Conservation (phyloP, 2,113 vertebrate genomes). For the Furnarius figulus region DNA sequence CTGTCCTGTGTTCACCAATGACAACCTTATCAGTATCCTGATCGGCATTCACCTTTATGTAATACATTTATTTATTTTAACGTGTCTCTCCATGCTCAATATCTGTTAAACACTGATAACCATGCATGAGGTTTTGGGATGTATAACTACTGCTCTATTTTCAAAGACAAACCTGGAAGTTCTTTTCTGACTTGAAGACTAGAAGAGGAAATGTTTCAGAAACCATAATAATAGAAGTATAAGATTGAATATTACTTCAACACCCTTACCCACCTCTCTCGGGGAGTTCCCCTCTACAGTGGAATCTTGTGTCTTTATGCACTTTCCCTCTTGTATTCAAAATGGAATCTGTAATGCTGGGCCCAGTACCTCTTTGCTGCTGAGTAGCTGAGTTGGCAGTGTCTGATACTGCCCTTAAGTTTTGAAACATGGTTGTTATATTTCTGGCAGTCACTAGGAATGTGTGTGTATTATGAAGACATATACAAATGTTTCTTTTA, state of each 20-base stretch:
- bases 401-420: neutral
- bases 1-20: neutral
- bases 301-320: neutral
- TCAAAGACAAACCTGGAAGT: neutral
- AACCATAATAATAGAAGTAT: neutral
- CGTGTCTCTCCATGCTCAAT: neutral
- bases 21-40: neutral
- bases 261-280: neutral
- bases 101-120: neutral
- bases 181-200: neutral
- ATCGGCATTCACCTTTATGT: neutral
- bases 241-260: neutral
- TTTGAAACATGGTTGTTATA: neutral
- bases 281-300: fast-evolving
- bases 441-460: neutral
- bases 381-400: neutral
- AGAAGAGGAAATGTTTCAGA: neutral
- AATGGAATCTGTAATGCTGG: neutral
- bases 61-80: neutral
- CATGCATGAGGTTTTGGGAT: fast-evolving
- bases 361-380: neutral
- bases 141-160: neutral
- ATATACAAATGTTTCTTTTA: neutral
- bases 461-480: neutral
- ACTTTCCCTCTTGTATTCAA: neutral